phyloP scores from a whole-genome alignment of 2,113 vertebrate genomes.

The Acinonyx jubatus region DNA sequence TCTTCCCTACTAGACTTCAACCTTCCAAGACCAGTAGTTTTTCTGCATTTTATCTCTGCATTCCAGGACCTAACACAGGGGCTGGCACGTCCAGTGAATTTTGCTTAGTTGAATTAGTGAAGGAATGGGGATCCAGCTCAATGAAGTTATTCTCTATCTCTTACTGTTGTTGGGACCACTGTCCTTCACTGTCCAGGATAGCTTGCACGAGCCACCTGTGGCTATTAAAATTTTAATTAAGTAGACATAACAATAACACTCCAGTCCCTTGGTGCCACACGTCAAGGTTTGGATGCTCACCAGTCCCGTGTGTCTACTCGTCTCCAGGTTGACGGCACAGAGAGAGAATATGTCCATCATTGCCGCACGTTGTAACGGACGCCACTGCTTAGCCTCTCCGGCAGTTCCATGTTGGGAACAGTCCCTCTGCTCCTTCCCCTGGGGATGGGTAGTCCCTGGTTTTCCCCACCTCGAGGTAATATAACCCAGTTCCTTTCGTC shows the following conservation, averaged over 20 bases:
- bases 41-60: not conserved
- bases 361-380: fast-evolving
- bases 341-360: fast-evolving
- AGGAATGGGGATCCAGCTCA: not conserved
- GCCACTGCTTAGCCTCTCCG: fast-evolving
- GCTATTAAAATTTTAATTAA: not conserved
- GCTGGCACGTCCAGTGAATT: fast-evolving
- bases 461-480: not conserved
- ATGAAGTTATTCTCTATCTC: not conserved
- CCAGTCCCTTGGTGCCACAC: fast-evolving
- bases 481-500: not conserved
- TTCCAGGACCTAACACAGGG: too few relatives aligned
- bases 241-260: not conserved
- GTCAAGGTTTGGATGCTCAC: not conserved
- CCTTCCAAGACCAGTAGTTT: not conserved
- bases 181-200: fast-evolving
- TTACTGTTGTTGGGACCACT: fast-evolving
- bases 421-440: too few relatives aligned
- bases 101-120: not conserved
- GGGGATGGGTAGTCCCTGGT: not conserved
- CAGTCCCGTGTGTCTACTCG: not conserved
- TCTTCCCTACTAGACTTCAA: not conserved
- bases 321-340: fast-evolving
- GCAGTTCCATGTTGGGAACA: not conserved
- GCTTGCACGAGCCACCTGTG: not conserved